A percentile compares a stretch with the other conserved stretches of the same genome.
These are phyloP conservation scores for Bujurquina vittata DNA, from an alignment of 2,113 vertebrate species.

Conservation along the genomic window DNA sequence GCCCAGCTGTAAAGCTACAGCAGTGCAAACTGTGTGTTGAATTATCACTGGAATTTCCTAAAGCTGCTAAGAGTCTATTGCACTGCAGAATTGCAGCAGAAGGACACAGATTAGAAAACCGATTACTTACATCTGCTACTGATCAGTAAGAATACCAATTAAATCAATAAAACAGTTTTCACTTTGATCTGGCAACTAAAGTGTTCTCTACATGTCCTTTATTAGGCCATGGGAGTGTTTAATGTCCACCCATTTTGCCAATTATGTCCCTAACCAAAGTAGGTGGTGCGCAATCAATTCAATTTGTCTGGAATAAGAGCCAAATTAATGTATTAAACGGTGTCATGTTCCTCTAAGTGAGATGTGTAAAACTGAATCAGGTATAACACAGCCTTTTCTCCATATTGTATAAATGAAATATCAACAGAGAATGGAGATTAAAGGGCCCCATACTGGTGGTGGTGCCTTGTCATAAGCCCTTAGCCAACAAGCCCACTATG, in stretches of 20 bases:
- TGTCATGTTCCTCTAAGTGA: neutral
- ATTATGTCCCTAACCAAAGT: neutral
- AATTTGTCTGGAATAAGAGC: neutral
- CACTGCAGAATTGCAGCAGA: neutral
- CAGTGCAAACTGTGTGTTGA: neutral
- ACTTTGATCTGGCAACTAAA: neutral
- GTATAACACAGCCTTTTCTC: neutral
- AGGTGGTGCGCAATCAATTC: neutral
- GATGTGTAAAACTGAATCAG: neutral
- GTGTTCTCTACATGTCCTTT: neutral
- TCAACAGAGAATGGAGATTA: neutral
- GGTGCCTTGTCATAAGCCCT: too few species aligned
- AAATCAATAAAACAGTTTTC: too few species aligned
- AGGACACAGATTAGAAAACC: neutral
- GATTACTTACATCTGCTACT: neutral
- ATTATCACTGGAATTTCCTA: neutral
- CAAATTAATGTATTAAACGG: neutral
- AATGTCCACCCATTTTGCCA: neutral
- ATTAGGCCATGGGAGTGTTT: neutral
- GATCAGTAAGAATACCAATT: neutral
- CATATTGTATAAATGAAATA: neutral
- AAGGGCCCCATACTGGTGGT: neutral
- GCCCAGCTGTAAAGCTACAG: neutral
- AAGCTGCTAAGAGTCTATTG: neutral
- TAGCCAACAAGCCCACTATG: too few species aligned